phyloP scores from a whole-genome alignment of 2,113 vertebrate genomes.

The Picathartes gymnocephalus region DNA sequence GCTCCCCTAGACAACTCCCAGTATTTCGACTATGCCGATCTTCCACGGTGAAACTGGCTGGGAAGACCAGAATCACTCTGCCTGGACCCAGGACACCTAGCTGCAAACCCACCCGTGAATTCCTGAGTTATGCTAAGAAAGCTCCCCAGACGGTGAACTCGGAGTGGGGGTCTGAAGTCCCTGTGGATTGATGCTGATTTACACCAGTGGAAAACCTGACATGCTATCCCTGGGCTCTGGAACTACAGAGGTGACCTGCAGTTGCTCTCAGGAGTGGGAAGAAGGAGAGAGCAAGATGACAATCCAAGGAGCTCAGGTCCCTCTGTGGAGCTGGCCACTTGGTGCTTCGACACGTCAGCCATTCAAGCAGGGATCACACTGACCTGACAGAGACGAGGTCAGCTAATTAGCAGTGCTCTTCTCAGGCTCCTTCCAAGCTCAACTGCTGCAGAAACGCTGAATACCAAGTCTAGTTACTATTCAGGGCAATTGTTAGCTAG shows the following conservation, averaged over 20 bases:
- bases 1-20: neutral
- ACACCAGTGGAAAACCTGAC: neutral
- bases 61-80: neutral
- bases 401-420: conserved; percentile 12
- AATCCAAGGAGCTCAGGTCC: neutral
- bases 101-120: rapidly evolving
- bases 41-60: neutral
- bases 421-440: neutral
- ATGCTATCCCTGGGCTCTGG: neutral
- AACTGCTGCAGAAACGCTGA: neutral
- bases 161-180: neutral
- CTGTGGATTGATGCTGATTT: neutral
- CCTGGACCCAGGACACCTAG: neutral
- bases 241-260: neutral
- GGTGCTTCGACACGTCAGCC: neutral
- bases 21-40: neutral
- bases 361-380: neutral
- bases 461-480: neutral
- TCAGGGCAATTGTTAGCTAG: neutral
- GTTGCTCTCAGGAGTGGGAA: neutral
- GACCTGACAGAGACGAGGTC: neutral
- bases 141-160: neutral
- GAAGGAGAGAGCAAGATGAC: neutral
- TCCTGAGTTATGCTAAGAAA: neutral
- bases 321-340: neutral